Base-by-base conservation (phyloP, 2,888 invertebrate genomes). In the Myathropa florea region DNA sequence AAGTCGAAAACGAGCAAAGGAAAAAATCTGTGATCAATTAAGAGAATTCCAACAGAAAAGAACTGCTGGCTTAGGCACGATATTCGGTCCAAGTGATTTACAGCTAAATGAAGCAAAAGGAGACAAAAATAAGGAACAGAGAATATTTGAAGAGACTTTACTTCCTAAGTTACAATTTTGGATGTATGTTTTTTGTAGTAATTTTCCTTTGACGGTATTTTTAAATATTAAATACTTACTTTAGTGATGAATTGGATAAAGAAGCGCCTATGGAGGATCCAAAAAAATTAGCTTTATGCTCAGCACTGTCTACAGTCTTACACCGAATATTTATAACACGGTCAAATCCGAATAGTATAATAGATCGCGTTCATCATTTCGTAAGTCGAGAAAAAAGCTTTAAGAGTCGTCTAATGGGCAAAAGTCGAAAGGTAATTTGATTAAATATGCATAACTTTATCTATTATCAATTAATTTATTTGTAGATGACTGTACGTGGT, bases 61-160 rank as follows among this genome's bases (percentile, higher is more conserved):
- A 89, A 97, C 96, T 46, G 96, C 98, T 39, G 98, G 98, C 1
- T 93, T 98, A 83, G 98, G 97, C 14, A 96, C 96, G 67, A 95
- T 99, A 89, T 98, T 97, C 93, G 98, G 98, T 0, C 97, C 98
- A 0, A 94, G 95, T 24, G 98, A 98, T 93, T 94, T 95, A 82
- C 95, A 96, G 89, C 94, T 97, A 3, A 95, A 96, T 89, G 96
- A 96, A 91, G 96, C 97, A 88, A 95, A 96, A 90, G 95, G 96
- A 79, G 97, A 98, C 91, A 96, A 96, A 92, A 93, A 93, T 76
- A 96, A 96, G 91, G 97, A 98, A 92, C 93, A 94, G 77, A 95
- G 95, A 91, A 94, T 96, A 71, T 95, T 96, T 86, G 97, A 97
- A 91, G 94, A 94, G 86, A 94, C 96, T 87, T 94, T 97, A 55